Conservation (phyloP, 2,888 invertebrate species). For the Drosophila kuntzei region DNA sequence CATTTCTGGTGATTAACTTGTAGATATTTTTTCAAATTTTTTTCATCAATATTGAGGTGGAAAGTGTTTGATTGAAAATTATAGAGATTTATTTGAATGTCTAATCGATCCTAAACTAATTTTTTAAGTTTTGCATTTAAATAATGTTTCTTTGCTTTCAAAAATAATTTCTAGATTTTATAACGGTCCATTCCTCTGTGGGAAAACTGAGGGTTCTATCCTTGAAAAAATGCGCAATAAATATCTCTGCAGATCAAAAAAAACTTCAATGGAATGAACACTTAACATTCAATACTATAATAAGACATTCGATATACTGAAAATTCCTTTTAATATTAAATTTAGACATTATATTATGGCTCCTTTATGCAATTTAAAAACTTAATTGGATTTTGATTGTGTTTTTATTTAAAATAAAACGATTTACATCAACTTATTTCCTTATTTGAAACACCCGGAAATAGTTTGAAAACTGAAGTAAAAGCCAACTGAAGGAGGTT, state of each 20-base stretch:
- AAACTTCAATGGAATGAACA: too few relatives aligned
- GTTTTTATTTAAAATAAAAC: neutral
- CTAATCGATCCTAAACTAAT: neutral
- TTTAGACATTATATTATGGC: neutral
- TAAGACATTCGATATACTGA: neutral
- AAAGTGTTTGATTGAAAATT: too few relatives aligned
- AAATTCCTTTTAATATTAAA: neutral
- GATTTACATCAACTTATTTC: neutral
- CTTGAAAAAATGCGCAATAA: too few relatives aligned
- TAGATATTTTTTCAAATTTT: neutral
- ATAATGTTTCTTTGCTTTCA: too few relatives aligned
- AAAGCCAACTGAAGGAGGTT: constrained; percentile 8
- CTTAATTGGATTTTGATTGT: neutral
- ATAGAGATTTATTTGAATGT: neutral
- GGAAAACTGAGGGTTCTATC: too few relatives aligned
- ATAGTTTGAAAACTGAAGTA: constrained; percentile 1
- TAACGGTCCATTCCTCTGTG: too few relatives aligned
- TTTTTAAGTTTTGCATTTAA: too few relatives aligned
- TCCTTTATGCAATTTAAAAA: neutral
- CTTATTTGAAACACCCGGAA: constrained; percentile 4
- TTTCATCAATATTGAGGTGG: neutral
- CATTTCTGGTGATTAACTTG: neutral
- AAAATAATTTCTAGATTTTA: too few relatives aligned
- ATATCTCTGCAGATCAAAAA: too few relatives aligned
- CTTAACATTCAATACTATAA: neutral